Percentiles rank a stretch among this genome's conserved stretches.
phyloP scores from a whole-genome alignment of 2,888 invertebrate genomes.

The Dryococelus australis region DNA sequence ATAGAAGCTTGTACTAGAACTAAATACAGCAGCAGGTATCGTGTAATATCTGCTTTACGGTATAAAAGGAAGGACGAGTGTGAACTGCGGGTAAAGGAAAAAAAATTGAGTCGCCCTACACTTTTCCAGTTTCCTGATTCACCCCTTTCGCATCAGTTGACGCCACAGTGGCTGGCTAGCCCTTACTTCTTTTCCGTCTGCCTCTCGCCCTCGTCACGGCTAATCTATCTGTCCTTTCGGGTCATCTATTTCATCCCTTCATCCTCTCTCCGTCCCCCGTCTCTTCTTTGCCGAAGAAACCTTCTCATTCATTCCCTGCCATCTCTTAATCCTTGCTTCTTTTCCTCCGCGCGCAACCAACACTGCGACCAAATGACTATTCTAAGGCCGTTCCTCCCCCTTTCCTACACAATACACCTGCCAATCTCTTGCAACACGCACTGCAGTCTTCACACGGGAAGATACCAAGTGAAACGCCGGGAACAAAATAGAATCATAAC shows the following conservation, averaged over 20 bases:
- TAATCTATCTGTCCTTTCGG: conserved; percentile 41
- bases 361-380: not conserved
- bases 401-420: not conserved
- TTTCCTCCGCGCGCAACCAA: not conserved
- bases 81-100: not conserved
- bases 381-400: not conserved
- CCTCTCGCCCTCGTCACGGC: conserved; percentile 16
- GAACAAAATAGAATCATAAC: too few relatives aligned
- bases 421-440: not conserved
- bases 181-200: not conserved
- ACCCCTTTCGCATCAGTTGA: not conserved
- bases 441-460: not conserved
- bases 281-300: not conserved
- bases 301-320: conserved; percentile 21
- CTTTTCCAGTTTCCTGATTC: conserved; percentile 16
- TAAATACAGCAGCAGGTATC: too few relatives aligned
- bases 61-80: not conserved
- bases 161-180: not conserved
- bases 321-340: conserved; percentile 29
- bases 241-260: conserved; percentile 38
- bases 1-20: too few relatives aligned
- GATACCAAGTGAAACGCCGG: not conserved
- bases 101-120: not conserved
- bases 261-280: conserved; percentile 25
- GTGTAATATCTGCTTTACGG: too few relatives aligned